phyloP scores from a whole-genome alignment of 2,113 vertebrate genomes.

The Falco punctatus region DNA sequence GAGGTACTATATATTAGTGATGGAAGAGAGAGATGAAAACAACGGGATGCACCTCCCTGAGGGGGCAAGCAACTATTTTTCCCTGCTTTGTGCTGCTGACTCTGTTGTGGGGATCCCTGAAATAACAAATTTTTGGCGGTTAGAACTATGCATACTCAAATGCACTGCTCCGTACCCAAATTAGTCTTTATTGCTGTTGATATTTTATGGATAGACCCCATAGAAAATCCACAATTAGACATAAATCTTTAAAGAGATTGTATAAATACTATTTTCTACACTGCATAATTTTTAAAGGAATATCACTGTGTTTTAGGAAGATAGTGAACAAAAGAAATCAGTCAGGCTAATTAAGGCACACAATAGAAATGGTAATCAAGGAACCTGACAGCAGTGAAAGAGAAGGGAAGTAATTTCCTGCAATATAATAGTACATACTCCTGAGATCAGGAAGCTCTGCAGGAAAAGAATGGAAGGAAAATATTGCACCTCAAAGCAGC shows the following conservation, averaged over 20 bases:
- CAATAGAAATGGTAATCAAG: conserved; percentile 1
- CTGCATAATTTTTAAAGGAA: background rate
- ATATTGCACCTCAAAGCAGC: background rate
- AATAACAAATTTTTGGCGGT: background rate
- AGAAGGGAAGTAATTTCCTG: background rate
- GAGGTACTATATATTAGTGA: background rate
- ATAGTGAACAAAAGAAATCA: background rate
- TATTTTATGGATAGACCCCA: background rate
- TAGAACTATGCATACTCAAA: background rate
- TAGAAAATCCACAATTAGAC: background rate
- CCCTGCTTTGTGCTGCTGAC: background rate
- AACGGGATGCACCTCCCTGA: background rate
- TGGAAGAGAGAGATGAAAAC: background rate
- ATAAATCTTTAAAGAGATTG: background rate
- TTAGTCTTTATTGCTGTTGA: background rate
- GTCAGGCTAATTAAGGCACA: conserved; percentile 6
- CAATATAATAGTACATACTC: background rate
- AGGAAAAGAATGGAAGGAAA: background rate
- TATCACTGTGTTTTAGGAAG: background rate
- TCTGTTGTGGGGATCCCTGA: background rate
- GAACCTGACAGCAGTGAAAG: background rate
- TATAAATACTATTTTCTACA: background rate
- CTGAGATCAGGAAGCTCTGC: background rate
- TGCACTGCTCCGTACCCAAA: background rate
- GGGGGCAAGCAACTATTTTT: background rate